These are phyloP conservation scores for Acanthococcus lagerstroemiae DNA, from an alignment of 2,888 invertebrate genomes.

Conservation along the genomic window DNA sequence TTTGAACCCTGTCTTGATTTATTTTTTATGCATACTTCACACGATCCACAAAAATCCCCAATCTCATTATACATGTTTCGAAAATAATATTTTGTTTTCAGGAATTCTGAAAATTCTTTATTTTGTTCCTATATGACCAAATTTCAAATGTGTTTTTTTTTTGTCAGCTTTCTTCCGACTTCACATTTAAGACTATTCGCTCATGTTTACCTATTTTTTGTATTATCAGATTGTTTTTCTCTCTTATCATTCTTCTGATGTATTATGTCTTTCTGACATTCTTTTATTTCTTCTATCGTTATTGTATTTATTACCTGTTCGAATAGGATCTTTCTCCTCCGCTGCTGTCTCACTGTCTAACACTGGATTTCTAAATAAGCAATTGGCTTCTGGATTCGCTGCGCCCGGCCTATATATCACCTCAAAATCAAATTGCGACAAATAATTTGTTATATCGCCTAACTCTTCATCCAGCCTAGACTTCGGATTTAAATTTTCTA, in stretches of 20 bases:
- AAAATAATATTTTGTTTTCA: background rate
- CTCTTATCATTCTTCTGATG: too few relatives aligned
- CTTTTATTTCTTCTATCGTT: background rate
- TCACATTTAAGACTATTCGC: too few relatives aligned
- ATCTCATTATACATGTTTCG: background rate
- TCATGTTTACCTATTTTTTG: too few relatives aligned
- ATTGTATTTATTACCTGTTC: background rate
- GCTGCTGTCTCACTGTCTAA: background rate
- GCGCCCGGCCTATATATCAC: background rate
- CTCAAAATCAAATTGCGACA: background rate
- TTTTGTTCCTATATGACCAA: conserved; percentile 3
- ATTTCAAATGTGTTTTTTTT: conserved; percentile 2
- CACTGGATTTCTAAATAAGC: background rate
- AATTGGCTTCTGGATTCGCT: background rate
- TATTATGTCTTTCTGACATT: background rate
- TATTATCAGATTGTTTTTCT: too few relatives aligned
- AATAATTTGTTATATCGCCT: background rate
- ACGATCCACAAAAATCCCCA: background rate
- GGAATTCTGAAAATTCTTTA: background rate
- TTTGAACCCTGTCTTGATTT: conserved; percentile 37
- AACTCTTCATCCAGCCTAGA: too few relatives aligned
- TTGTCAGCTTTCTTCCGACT: background rate
- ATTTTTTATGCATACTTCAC: conserved; percentile 37
- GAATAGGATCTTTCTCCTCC: background rate
- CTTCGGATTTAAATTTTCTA: background rate